Conservation (phyloP, 2,797 vertebrate species). For the Botia kubotai region DNA sequence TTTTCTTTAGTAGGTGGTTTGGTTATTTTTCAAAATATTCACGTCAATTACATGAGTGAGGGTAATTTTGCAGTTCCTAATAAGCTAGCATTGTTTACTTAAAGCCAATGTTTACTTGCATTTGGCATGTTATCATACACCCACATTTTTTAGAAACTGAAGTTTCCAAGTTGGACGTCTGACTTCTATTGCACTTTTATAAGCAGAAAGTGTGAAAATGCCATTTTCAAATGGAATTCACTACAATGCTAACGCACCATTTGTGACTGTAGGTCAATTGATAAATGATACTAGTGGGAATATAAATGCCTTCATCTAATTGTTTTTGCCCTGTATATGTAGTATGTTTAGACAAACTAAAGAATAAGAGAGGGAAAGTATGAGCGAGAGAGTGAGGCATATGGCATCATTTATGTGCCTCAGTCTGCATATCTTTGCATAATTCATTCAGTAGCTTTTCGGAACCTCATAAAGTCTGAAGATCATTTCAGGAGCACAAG, state of each 20-base stretch:
- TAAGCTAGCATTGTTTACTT: not conserved
- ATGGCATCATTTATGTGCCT: slow-evolving; percentile 20
- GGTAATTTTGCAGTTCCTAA: too few species aligned
- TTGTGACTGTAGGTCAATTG: not conserved
- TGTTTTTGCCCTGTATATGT: not conserved
- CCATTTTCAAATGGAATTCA: not conserved
- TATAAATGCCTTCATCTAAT: slow-evolving; percentile 2
- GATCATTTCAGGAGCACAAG: slow-evolving; percentile 30
- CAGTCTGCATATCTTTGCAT: slow-evolving; percentile 18
- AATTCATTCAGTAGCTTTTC: slow-evolving; percentile 30
- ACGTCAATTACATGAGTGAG: too few species aligned
- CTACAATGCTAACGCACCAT: not conserved
- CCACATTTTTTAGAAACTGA: not conserved
- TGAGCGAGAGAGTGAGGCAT: not conserved
- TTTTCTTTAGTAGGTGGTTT: not conserved
- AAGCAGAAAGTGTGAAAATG: not conserved
- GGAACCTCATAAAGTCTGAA: slow-evolving; percentile 35
- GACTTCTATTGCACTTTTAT: not conserved
- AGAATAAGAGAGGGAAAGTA: slow-evolving; percentile 8
- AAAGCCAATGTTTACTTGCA: not conserved
- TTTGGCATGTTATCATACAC: not conserved
- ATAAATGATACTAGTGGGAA: not conserved
- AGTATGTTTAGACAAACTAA: not conserved
- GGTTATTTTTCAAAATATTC: too few species aligned
- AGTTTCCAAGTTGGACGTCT: too few species aligned